These are phyloP conservation scores for Lathamus discolor DNA, from an alignment of 2,113 vertebrate species.

Conservation along the genomic window DNA sequence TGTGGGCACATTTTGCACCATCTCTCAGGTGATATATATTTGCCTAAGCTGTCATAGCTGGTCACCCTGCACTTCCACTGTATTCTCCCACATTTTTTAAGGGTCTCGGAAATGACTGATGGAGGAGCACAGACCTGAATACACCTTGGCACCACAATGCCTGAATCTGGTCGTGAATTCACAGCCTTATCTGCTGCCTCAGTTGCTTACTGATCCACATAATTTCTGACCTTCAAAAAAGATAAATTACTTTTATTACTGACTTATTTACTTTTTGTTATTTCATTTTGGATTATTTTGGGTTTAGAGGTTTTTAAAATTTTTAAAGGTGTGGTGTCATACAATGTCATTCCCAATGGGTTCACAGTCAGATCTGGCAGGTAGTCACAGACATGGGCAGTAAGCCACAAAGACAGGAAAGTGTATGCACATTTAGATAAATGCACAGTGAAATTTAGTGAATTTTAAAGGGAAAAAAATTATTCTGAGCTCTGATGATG, in stretches of 20 bases:
- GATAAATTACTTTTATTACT: neutral
- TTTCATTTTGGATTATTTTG: neutral
- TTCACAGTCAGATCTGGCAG: neutral
- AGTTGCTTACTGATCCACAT: neutral
- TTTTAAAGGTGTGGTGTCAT: neutral
- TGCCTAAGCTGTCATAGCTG: neutral
- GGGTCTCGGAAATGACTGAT: neutral
- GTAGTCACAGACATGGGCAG: neutral
- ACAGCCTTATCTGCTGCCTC: neutral
- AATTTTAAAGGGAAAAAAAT: neutral
- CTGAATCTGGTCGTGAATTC: neutral
- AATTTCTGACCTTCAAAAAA: neutral
- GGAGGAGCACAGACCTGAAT: neutral
- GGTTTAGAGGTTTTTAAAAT: neutral
- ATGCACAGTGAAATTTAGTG: neutral
- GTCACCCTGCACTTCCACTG: neutral
- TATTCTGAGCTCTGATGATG: neutral
- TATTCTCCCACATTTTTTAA: neutral
- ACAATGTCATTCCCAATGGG: neutral
- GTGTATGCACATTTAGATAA: fast-evolving
- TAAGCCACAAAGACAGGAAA: neutral
- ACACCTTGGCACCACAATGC: neutral
- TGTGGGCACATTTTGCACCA: fast-evolving
- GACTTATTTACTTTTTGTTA: neutral
- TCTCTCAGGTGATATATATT: neutral